Evolutionary conservation across 1,140 invertebrate genomes (phyloP).

Genomic region (Eueides isabella): DNA sequence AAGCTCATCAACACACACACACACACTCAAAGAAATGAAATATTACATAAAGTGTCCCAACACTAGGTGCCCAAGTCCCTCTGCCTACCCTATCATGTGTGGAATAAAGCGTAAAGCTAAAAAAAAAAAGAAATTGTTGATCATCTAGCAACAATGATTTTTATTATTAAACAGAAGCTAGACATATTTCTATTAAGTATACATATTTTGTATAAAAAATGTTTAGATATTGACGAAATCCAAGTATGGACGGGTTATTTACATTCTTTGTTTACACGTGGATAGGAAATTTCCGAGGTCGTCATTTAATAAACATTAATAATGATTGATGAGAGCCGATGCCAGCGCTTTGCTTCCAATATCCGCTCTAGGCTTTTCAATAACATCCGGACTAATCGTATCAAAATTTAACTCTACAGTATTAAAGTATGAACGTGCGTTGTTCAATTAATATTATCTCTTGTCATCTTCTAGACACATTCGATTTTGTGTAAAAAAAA

Average conservation of each 20-base stretch:
- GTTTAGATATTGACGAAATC: neutral
- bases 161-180: neutral
- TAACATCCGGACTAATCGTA: constrained; percentile 21
- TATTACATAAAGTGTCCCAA: too few relatives aligned
- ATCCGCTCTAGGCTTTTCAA: constrained; percentile 26
- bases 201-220: neutral
- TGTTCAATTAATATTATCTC: neutral
- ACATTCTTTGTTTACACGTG: constrained; percentile 5
- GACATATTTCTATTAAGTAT: neutral
- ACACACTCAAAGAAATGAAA: too few relatives aligned
- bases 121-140: too few relatives aligned
- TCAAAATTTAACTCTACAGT: constrained; percentile 7
- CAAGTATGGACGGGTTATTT: neutral
- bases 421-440: neutral
- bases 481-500: too few relatives aligned
- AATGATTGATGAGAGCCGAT: constrained; percentile 30
- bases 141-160: too few relatives aligned
- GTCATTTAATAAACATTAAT: constrained; percentile 27
- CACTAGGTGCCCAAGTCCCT: too few relatives aligned
- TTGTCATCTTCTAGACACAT: neutral
- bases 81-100: too few relatives aligned
- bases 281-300: constrained; percentile 15
- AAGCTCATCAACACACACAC: too few relatives aligned
- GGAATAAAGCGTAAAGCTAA: too few relatives aligned
- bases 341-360: constrained; percentile 19